Percentiles rank a stretch among this genome's conserved stretches.
phyloP scores from a whole-genome alignment of 2,113 vertebrate species.

The Tretioscincus oriximinensis region DNA sequence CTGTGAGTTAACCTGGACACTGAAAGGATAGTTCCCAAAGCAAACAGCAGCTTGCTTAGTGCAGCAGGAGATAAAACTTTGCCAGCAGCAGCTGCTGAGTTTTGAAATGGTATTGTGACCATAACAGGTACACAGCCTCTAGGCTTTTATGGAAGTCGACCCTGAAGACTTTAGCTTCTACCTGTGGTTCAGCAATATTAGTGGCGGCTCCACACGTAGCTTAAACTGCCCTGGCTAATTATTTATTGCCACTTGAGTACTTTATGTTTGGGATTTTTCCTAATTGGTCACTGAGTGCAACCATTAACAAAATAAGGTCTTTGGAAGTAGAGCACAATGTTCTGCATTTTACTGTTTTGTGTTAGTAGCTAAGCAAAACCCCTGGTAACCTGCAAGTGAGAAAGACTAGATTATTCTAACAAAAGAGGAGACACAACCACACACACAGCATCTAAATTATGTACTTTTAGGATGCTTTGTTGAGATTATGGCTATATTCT shows the following conservation, averaged over 20 bases:
- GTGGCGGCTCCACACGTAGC: not conserved
- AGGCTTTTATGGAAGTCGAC: not conserved
- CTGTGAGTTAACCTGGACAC: constrained; percentile 24
- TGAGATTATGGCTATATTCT: too few species aligned
- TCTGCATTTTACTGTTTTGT: not conserved
- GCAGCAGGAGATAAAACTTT: constrained; percentile 15
- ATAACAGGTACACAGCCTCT: not conserved
- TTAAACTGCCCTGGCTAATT: not conserved
- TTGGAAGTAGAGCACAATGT: not conserved
- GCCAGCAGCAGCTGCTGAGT: constrained; percentile 3
- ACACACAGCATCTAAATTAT: too few species aligned
- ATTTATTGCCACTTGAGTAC: constrained; percentile 7
- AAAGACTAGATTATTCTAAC: not conserved
- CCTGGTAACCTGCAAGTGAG: not conserved
- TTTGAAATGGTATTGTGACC: constrained; percentile 1
- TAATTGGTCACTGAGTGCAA: constrained; percentile 6
- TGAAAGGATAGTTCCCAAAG: constrained; percentile 18
- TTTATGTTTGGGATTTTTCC: not conserved
- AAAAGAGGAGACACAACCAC: too few species aligned
- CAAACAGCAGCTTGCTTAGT: constrained; percentile 29
- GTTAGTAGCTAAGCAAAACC: not conserved
- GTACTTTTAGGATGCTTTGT: too few species aligned
- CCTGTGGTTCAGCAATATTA: not conserved
- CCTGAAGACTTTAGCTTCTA: not conserved
- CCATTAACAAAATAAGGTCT: not conserved